Evolutionary conservation across 1,140 invertebrate genomes (phyloP), one percentile per base, ranked within the genome.

Genomic region (Bombyx mandarina): DNA sequence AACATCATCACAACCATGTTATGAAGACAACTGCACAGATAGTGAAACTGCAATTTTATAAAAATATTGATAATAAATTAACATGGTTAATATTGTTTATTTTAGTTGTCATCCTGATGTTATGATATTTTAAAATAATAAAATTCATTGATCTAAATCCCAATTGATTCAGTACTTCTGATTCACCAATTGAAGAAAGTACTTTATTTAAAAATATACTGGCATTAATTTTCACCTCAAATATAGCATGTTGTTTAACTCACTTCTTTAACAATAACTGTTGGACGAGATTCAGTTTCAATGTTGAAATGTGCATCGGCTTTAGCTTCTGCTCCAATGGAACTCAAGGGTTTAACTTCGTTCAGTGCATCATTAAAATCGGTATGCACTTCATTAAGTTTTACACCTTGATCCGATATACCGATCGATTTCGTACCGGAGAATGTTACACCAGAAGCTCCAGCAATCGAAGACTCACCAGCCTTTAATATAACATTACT

Each of bases 211-310:
- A 35, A 35, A 35, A 35, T 3, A 35, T 3, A 35, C 12, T 18
- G 12, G 4, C 2, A 35, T 35, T 2, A 0, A 35, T 5, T 0
- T 35, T 35, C 26, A 35, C 26, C 4, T 35, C 26, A 35, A 35
- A 35, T 35, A 35, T 5, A 35, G 26, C 7, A 51, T 51, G 4
- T 51, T 22, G 8, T 51, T 50, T 68, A 79, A 82, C 82, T 85
- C 72, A 85, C 79, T 79, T 85, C 79, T 70, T 82, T 80, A 6
- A 78, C 69, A 61, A 81, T 53, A 10, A 71, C 69, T 46, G 75
- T 51, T 45, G 69, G 70, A 63, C 69, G 70, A 43, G 63, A 62
- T 22, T 73, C 63, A 53, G 67, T 65, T 62, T 73, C 62, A 9
- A 74, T 49, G 47, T 67, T 54, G 26, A 67, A 61, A 12, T 66